Conservation (phyloP, 2,888 invertebrate genomes). For the Eucriotettix oculatus region DNA sequence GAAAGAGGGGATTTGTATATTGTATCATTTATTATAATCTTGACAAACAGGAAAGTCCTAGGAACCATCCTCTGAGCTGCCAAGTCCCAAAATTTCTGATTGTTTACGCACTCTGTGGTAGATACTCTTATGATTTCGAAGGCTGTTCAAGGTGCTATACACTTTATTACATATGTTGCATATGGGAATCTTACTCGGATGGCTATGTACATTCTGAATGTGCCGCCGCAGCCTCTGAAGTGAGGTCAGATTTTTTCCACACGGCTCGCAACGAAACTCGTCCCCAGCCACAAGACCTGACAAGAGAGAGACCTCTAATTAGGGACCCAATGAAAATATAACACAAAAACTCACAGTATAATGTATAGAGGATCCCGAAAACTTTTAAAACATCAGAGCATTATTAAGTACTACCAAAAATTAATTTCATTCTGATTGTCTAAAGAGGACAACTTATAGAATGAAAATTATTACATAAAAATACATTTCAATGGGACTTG, state of each 20-base stretch:
- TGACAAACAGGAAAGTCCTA: too few species aligned
- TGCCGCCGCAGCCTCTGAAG: slow-evolving; percentile 17
- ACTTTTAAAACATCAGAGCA: too few species aligned
- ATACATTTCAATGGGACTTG: too few species aligned
- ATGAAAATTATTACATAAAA: too few species aligned
- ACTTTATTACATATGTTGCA: slow-evolving; percentile 16
- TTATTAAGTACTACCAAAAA: too few species aligned
- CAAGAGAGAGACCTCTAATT: slow-evolving; percentile 20
- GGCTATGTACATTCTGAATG: slow-evolving; percentile 13
- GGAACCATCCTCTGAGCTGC: too few species aligned
- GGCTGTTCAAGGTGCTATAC: slow-evolving; percentile 17
- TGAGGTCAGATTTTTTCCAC: slow-evolving; percentile 68
- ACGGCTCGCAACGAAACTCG: slow-evolving; percentile 80
- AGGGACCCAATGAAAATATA: slow-evolving; percentile 2
- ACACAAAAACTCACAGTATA: neutral
- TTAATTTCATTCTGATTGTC: too few species aligned
- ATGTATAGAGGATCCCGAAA: too few species aligned
- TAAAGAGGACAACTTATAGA: too few species aligned
- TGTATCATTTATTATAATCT: too few species aligned
- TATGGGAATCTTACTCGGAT: slow-evolving; percentile 11
- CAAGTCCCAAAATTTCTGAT: neutral
- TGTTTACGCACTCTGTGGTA: slow-evolving; percentile 11
- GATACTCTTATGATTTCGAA: slow-evolving; percentile 17
- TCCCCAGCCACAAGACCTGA: slow-evolving; percentile 45
- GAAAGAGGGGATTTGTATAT: too few species aligned